Evolutionary conservation across 2,797 vertebrate genomes (phyloP).

Genomic region (Zenarchopterus dispar): DNA sequence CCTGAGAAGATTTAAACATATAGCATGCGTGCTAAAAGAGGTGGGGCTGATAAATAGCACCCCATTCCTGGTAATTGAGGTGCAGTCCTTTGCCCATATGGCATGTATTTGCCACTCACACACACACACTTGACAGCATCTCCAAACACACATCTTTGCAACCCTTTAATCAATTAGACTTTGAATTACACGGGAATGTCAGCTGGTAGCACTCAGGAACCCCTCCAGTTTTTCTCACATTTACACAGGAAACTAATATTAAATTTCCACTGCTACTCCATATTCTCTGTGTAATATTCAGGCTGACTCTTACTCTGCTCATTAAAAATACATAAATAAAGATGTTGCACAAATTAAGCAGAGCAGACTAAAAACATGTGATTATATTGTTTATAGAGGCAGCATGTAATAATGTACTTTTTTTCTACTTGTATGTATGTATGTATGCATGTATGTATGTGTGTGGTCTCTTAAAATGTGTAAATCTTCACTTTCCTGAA

Average conservation of each 20-base stretch:
- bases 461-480: constrained; percentile 18
- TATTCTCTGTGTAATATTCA: constrained; percentile 28
- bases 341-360: constrained; percentile 25
- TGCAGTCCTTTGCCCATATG: constrained; percentile 74
- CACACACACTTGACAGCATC: constrained; percentile 45
- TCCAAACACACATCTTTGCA: constrained; percentile 61
- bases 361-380: constrained; percentile 5
- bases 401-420: constrained; percentile 7
- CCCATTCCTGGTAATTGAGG: constrained; percentile 65
- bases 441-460: background rate
- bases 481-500: constrained; percentile 31
- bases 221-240: constrained; percentile 35
- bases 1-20: constrained; percentile 26
- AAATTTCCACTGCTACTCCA: constrained; percentile 42
- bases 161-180: constrained; percentile 80
- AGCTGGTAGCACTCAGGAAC: constrained; percentile 68
- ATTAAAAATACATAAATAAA: constrained; percentile 9
- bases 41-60: constrained; percentile 33
- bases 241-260: constrained; percentile 43
- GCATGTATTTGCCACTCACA: constrained; percentile 58
- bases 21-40: constrained; percentile 28
- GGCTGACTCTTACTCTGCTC: constrained; percentile 13
- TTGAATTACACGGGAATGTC: constrained; percentile 72
- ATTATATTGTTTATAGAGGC: constrained; percentile 21
- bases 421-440: constrained; percentile 2